Base-by-base conservation (phyloP, 30 jellyfish, hydroid and myxozoan species). In the Catostylus mosaicus region DNA sequence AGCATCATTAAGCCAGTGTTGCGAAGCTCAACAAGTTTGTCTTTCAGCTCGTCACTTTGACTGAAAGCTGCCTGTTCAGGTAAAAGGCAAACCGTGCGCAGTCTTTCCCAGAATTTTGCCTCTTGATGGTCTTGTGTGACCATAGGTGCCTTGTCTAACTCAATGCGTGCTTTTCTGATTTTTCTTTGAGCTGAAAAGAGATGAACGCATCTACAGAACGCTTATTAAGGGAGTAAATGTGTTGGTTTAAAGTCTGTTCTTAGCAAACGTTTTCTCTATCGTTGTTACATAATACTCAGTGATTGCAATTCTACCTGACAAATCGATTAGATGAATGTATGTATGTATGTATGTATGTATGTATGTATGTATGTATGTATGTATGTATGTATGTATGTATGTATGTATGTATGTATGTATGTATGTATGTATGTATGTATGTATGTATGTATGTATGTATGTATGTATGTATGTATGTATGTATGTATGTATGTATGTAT, bases 1-100 rank as follows among this genome's bases (percentile, higher is more conserved):
- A 94, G 86, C 83, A 87, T 85, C 86, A 84, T 85, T 57, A 94
- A 69, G 10, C 96, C 96, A n/a, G 99, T 38, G 47, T 94, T 82
- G 0, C 99, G 97, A 26, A 94, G 89, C 76, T 94, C 99, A 20
- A 65, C 83, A 75, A 94, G 83, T 61, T 83, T 88, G 43, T 78
- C 91, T 40, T 88, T 96, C 31, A 94, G 88, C 73, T 94, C 99
- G 37, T 82, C 96, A 50, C 97, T 88, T 62, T 94, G 99, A 40
- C 97, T 75, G 75, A 94, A 94, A 22, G 99, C 99, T 22, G 95
- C 99, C 47, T 94, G 99, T 69, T 94, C 99, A 2, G 99, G 96
- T 33, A 94, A 82, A 4, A 94, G 88, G 64, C 97, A 94, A 31
- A 82, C 61, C 0, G 83, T 52, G 7, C 99, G 96, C 62, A 94